A percentile compares a stretch with the other conserved stretches of the same genome.
phyloP scores from a whole-genome alignment of 2,113 vertebrate species.

The Sprattus sprattus region DNA sequence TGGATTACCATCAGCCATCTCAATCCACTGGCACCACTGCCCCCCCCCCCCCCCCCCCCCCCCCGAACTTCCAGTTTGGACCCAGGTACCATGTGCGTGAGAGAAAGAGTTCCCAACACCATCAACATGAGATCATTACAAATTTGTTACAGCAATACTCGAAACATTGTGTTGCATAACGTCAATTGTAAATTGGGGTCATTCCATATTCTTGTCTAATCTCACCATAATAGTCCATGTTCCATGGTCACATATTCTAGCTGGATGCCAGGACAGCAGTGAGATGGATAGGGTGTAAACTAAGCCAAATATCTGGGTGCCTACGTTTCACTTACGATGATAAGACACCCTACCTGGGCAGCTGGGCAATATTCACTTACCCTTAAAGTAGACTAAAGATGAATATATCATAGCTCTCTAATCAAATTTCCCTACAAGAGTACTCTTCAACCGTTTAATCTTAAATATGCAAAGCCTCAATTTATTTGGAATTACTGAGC shows the following conservation, averaged over 20 bases:
- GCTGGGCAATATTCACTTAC: conserved; percentile 19
- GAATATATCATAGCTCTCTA: conserved; percentile 59
- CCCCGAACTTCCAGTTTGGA: not conserved
- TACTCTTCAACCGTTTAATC: conserved; percentile 74
- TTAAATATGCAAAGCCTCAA: conserved; percentile 86
- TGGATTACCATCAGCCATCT: conserved; percentile 28
- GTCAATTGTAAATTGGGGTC: not conserved
- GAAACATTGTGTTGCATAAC: not conserved
- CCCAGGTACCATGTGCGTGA: not conserved
- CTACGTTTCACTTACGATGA: not conserved
- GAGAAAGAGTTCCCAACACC: not conserved
- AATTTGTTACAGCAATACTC: not conserved
- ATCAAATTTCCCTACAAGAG: conserved; percentile 65
- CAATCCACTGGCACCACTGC: not conserved
- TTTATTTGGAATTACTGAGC: conserved; percentile 83
- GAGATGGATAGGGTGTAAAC: not conserved
- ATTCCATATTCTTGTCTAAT: not conserved
- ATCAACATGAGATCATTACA: not conserved
- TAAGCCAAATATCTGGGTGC: not conserved
- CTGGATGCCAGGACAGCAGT: not conserved
- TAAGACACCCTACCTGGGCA: not conserved
- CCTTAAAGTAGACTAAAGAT: conserved; percentile 33
- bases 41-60: not conserved
- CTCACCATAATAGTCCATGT: not conserved
- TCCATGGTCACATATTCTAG: not conserved